phyloP scores from a whole-genome alignment of 1,140 invertebrate species.

The Luehdorfia chinensis region DNA sequence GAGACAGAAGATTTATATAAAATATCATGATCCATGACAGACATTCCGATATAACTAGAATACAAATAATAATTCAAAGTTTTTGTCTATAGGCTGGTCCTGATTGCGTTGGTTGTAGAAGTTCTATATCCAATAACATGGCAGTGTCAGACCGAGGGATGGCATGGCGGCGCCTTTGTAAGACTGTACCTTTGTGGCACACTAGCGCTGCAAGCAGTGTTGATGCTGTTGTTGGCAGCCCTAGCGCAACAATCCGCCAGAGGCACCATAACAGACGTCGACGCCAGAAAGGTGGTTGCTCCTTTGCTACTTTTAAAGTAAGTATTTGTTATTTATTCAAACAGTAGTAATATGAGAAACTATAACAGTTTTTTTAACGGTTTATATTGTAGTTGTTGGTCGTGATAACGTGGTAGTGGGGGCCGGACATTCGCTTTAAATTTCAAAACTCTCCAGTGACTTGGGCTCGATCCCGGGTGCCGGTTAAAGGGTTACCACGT shows the following conservation, averaged over 20 bases:
- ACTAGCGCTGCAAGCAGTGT: constrained; percentile 78
- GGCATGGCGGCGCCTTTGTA: constrained; percentile 82
- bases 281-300: constrained; percentile 81
- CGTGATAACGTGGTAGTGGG: too few relatives aligned
- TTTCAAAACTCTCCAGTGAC: too few relatives aligned
- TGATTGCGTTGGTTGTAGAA: constrained; percentile 81
- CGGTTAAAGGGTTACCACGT: too few relatives aligned
- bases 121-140: constrained; percentile 76
- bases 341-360: background rate
- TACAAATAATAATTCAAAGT: background rate
- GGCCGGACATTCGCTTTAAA: too few relatives aligned
- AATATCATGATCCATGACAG: too few relatives aligned
- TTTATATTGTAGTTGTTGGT: too few relatives aligned
- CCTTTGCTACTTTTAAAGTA: constrained; percentile 83
- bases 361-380: too few relatives aligned
- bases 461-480: too few relatives aligned
- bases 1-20: too few relatives aligned
- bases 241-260: constrained; percentile 83
- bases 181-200: constrained; percentile 82
- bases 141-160: constrained; percentile 81
- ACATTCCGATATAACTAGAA: too few relatives aligned
- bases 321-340: constrained; percentile 42
- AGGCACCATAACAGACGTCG: constrained; percentile 84
- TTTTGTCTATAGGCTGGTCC: constrained; percentile 78
- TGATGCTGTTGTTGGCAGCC: constrained; percentile 80